These are phyloP conservation scores for Megaleporinus macrocephalus DNA, from an alignment of 2,113 vertebrate species.

Conservation along the genomic window DNA sequence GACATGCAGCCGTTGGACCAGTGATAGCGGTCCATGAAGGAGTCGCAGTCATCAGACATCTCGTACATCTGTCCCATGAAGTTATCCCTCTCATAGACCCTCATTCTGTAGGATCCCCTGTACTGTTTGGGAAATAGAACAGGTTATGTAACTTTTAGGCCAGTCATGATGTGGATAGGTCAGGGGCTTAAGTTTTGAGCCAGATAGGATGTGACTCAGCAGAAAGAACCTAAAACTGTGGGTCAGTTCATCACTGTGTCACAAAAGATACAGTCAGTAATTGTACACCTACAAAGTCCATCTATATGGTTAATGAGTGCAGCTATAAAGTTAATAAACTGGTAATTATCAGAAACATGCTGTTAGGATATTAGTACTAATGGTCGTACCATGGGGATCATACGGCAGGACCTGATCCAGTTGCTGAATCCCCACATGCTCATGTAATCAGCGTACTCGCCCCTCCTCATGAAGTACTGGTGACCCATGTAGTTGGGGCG, in stretches of 20 bases:
- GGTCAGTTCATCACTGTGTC: too few species aligned
- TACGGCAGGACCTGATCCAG: slow-evolving; percentile 18
- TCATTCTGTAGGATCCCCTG: slow-evolving; percentile 55
- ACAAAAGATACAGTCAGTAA: too few species aligned
- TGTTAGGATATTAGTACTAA: too few species aligned
- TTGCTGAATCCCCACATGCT: slow-evolving; percentile 29
- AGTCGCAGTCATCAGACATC: slow-evolving; percentile 17
- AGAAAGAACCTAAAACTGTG: too few species aligned
- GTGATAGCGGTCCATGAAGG: slow-evolving; percentile 38
- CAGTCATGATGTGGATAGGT: neutral
- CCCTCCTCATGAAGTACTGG: slow-evolving; percentile 73
- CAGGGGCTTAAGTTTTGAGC: too few species aligned
- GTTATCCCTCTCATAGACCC: slow-evolving; percentile 70
- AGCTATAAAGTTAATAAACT: too few species aligned
- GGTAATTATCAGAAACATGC: too few species aligned
- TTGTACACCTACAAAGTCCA: too few species aligned
- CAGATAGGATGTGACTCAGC: too few species aligned
- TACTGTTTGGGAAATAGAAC: slow-evolving; percentile 12
- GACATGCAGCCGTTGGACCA: slow-evolving; percentile 53
- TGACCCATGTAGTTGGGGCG: slow-evolving; percentile 65
- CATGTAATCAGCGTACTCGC: slow-evolving; percentile 54
- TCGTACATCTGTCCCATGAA: slow-evolving; percentile 47
- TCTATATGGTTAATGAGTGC: too few species aligned
- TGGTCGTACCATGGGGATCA: slow-evolving; percentile 19
- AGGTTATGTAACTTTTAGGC: neutral